phyloP scores from a whole-genome alignment of 2,888 invertebrate species.

The Thereva nobilitata region DNA sequence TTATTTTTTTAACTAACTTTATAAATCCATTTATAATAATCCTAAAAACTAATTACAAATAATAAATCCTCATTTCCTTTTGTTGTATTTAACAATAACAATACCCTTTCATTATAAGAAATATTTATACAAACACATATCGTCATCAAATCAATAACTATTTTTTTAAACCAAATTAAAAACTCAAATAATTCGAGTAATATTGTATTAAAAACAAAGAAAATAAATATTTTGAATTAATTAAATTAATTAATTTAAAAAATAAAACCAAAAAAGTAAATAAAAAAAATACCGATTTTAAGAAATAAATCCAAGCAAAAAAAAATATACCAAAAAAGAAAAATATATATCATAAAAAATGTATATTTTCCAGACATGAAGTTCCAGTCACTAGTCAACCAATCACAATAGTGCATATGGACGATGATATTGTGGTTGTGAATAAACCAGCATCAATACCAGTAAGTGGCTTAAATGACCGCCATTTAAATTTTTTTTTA shows the following conservation, averaged over 20 bases:
- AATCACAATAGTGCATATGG: constrained; percentile 96
- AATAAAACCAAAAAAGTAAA: too few relatives aligned
- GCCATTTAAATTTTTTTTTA: constrained; percentile 60
- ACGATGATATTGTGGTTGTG: constrained; percentile 98
- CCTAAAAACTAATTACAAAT: too few relatives aligned
- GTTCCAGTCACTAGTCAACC: constrained; percentile 96
- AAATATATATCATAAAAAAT: constrained; percentile 27
- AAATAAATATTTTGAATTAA: too few relatives aligned
- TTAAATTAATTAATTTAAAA: too few relatives aligned
- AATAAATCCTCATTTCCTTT: too few relatives aligned
- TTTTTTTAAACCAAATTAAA: neutral
- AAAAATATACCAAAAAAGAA: neutral
- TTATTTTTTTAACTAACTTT: too few relatives aligned
- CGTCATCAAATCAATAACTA: neutral
- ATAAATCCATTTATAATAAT: too few relatives aligned
- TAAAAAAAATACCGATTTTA: too few relatives aligned
- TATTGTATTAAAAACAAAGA: constrained; percentile 1
- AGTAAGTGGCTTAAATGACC: constrained; percentile 90
- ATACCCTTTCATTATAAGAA: constrained; percentile 1
- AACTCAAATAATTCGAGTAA: constrained; percentile 27
- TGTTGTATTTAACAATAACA: too few relatives aligned
- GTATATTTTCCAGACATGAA: constrained; percentile 83
- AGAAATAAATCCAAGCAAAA: neutral
- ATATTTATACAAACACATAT: neutral
- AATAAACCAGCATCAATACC: constrained; percentile 99